Evolutionary conservation across 1,140 invertebrate species (phyloP), one percentile per base, ranked within the genome.

Genomic region (Polyergus mexicanus): DNA sequence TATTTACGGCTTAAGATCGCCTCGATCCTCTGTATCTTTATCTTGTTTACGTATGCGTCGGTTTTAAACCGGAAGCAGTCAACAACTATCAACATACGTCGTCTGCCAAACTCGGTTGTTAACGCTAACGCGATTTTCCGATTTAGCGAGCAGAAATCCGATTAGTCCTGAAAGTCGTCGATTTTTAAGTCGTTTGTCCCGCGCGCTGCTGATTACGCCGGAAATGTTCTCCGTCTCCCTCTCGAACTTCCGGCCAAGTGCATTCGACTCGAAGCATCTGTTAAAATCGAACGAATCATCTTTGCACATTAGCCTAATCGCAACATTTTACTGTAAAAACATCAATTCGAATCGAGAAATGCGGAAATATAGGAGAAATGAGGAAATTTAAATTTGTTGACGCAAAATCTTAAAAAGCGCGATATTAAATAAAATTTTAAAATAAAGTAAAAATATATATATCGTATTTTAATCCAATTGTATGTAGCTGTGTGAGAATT

Each of bases 81-180:
- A n/a, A n/a, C n/a, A 47, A 19, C 44, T 35, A 38, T 25, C 25
- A 32, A 19, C 22, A 22, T 72, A 25, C 86, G 85, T 90, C 35
- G 85, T 90, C 28, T 74, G 25, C 85, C 62, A 6, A 91, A 87
- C 71, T 91, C 81, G n/a, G n/a, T n/a, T 72, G 84, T 90, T 91
- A 88, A 89, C 87, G 69, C 78, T 83, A 83, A 88, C 69, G 84
- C 85, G 85, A 86, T 89, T 90, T 90, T 88, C 84, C 77, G 47
- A 91, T 58, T 86, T 90, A 85, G 86, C 74, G 84, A 71, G 86
- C 41, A 83, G 68, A 72, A 85, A 89, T 91, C 77, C 85, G 84
- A 88, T 89, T 87, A 89, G 75, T 60, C 41, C 84, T 77, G 32
- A 86, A 25, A 86, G 56, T 72, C 75, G 47, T 32, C 62, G 54